phyloP scores from a whole-genome alignment of 2,113 vertebrate species.

The Girardinichthys multiradiatus region DNA sequence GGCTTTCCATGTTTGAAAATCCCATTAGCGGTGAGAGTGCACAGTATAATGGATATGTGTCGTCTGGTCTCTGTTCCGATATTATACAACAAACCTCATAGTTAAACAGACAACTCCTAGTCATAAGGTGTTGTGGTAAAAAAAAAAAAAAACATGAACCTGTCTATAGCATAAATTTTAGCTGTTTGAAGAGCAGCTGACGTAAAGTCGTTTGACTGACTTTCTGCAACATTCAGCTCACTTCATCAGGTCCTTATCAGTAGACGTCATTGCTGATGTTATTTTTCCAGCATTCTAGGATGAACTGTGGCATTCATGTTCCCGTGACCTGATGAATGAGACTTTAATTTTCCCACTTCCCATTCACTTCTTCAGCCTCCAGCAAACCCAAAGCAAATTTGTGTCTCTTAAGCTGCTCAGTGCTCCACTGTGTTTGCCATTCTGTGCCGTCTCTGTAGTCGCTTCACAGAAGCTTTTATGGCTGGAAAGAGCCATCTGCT shows the following conservation, averaged over 20 bases:
- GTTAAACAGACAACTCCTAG: not conserved
- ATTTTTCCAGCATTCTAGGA: not conserved
- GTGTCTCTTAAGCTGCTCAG: constrained; percentile 2
- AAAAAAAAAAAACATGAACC: not conserved
- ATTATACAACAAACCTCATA: constrained; percentile 15
- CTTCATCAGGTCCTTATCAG: not conserved
- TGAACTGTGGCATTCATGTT: not conserved
- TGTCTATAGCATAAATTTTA: not conserved
- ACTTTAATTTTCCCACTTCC: not conserved
- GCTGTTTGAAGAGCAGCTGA: not conserved
- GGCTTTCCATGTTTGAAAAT: constrained; percentile 54
- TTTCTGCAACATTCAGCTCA: too few species aligned
- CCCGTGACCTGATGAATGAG: constrained; percentile 1
- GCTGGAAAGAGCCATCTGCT: constrained; percentile 8
- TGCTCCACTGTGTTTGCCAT: not conserved
- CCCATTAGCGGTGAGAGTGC: constrained; percentile 57
- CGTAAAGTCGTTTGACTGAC: not conserved
- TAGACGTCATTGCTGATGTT: not conserved
- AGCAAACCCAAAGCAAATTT: not conserved
- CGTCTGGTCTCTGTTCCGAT: constrained; percentile 32
- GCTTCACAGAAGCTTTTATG: constrained; percentile 1
- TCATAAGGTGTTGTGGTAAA: not conserved
- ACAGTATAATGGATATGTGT: constrained; percentile 58
- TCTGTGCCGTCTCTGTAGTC: not conserved
- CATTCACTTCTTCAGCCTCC: not conserved